Evolutionary conservation across 1,140 invertebrate genomes (phyloP), one percentile per base, ranked within the genome.

Genomic region (Micrasema minimum): DNA sequence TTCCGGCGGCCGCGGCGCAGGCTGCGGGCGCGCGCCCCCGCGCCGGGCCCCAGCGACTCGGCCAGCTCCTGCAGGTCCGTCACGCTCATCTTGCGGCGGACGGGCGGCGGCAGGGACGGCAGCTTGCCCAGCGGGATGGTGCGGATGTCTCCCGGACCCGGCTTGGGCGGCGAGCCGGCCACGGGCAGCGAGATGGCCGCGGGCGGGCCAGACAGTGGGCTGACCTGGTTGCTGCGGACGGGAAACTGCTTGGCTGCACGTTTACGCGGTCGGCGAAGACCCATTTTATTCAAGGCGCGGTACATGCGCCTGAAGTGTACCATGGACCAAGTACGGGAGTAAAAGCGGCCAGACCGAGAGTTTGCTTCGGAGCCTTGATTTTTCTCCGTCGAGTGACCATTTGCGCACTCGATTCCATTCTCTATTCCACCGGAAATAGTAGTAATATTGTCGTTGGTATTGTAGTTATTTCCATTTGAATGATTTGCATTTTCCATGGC

Each of bases 1-100:
- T 85, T 86, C 3, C 84, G 74, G 16, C 83, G 77, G 14, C 79
- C 80, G 0, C 82, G 78, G 7, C 74, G 59, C 6, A 18, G 31
- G 26, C 66, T 26, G 16, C 46, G 14, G 12, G 41, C 46, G 26
- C 61, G 26, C 74, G 77, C 22, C 79, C 77, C 23, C 20, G 79
- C 61, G 81, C 80, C 50, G 16, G 50, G 46, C 1, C 68, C 68
- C 53, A 85, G 69, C 0, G 85, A 82, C 41, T 86, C 84, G n/a
- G 83, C 83, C 14, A 87, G 74, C 64, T 86, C 85, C 35, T 85
- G 83, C 72, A 87, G 66, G 69, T 83, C 80, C 26, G 69, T 69
- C 10, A 77, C 79, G 69, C 79, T 77, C 65, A 78, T 79, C 68
- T 84, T 82, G 48, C 86, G 82, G 9, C 83, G 78, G 6, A 82